Conservation (phyloP, 2,888 invertebrate genomes). For the Cerastoderma edule region DNA sequence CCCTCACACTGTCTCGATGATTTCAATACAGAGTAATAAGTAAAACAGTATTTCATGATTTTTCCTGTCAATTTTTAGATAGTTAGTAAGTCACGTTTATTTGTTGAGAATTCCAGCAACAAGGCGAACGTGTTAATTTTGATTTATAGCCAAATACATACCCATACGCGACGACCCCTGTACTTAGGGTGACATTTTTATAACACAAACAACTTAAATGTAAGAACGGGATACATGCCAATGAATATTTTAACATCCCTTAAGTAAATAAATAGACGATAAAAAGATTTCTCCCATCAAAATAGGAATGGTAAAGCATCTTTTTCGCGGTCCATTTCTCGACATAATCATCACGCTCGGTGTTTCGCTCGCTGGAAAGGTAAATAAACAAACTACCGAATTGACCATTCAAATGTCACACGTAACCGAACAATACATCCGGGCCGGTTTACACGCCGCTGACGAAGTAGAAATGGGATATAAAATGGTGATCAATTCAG, state of each 20-base stretch:
- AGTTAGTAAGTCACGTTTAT: no score
- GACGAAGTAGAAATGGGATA: slow-evolving; percentile 28
- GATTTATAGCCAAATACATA: no score
- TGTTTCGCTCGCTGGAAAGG: neutral
- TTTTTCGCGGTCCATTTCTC: slow-evolving; percentile 12
- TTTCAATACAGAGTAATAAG: no score
- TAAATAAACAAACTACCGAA: slow-evolving; percentile 24
- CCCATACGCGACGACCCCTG: no score
- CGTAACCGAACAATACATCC: slow-evolving; percentile 29
- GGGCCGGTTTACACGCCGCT: slow-evolving; percentile 18
- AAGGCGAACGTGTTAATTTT: no score
- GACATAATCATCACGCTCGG: slow-evolving; percentile 14
- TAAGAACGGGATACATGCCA: no score
- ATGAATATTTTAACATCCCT: neutral
- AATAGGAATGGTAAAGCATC: slow-evolving; percentile 11
- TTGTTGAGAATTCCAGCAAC: no score
- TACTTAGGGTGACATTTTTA: no score
- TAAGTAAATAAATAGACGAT: slow-evolving; percentile 19
- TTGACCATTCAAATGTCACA: slow-evolving; percentile 56
- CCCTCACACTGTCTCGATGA: no score
- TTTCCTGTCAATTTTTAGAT: no score
- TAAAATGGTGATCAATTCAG: slow-evolving; percentile 52
- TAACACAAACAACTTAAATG: no score
- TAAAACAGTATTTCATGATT: no score
- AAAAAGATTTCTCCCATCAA: slow-evolving; percentile 13